These are phyloP conservation scores for Hydrolagus colliei DNA, from an alignment of 2,797 vertebrate species.

Conservation along the genomic window DNA sequence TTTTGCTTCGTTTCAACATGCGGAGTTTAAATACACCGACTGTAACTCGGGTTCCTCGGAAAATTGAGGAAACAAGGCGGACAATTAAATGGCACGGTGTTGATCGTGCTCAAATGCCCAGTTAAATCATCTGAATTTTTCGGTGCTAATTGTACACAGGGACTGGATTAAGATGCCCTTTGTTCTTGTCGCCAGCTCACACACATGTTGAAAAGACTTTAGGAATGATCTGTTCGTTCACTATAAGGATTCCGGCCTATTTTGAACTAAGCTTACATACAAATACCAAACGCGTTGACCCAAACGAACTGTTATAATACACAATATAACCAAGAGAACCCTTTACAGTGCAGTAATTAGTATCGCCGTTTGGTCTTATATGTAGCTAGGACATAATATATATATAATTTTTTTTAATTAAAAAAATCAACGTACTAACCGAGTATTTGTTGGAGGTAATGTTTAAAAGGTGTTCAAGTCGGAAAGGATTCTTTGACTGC, in stretches of 20 bases:
- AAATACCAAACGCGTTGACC: not conserved
- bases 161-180: constrained; percentile 14
- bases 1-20: too few relatives aligned
- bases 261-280: not conserved
- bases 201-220: not conserved
- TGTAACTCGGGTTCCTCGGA: too few relatives aligned
- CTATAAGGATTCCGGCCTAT: not conserved
- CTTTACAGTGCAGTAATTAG: not conserved
- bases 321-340: not conserved
- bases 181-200: constrained; percentile 18
- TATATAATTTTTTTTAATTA: not conserved
- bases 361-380: not conserved
- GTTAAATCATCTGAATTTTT: not conserved
- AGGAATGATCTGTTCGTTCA: too few relatives aligned
- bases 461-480: constrained; percentile 6
- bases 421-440: not conserved
- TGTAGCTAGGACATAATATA: too few relatives aligned
- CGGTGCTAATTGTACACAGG: not conserved
- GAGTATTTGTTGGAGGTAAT: not conserved
- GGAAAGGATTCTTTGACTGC: not conserved
- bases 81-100: not conserved
- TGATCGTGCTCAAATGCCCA: not conserved
- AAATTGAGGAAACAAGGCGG: too few relatives aligned
- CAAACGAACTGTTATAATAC: not conserved
- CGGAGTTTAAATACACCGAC: too few relatives aligned